Base-by-base conservation (phyloP, 2,888 invertebrate species). In the Drosophila anomelani region DNA sequence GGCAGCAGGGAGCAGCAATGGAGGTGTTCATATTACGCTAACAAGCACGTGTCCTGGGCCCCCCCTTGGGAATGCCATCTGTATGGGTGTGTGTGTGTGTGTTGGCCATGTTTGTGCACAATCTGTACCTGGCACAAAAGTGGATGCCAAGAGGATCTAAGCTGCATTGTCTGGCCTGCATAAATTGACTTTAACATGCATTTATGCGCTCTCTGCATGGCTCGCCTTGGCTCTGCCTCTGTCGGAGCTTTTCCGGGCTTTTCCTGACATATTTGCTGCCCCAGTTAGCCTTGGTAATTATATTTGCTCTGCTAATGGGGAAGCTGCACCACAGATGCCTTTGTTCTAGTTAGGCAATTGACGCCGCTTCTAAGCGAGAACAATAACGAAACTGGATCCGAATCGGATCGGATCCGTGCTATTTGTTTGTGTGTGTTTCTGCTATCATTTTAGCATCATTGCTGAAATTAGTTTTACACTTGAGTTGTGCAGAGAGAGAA, bases 221-320 rank as follows among this genome's bases (percentile, higher is more conserved):
- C 49, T 34, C 38, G 32, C 7, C 70, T 17, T 17, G 41, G 41
- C 41, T 26, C 23, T n/a, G 63, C 38, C 47, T 17, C 15, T 44
- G 20, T 15, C 44, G 34, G 10, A 44, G 51, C 36, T 70, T 63
- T 66, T 46, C 67, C 46, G 46, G 44, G 51, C 60, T 69, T 38
- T 53, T 60, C 39, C 54, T 58, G 55, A 55, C 75, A 58, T 76
- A 61, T 75, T 58, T 72, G 72, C 59, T 81, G 89, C 71, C 87
- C 87, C 69, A 73, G 73, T 75, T 73, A 85, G 87, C 66, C 73
- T 62, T 73, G 54, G 85, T 80, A 87, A 89, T 84, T 84, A 89
- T 89, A 78, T 89, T 87, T 82, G 71, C 85, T 75, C 64, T 70
- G 86, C 81, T 83, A 81, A 82, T 76, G 58, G 75, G 70, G 26